phyloP scores from a whole-genome alignment of 2,797 vertebrate species.

The Pipistrellus pipistrellus region DNA sequence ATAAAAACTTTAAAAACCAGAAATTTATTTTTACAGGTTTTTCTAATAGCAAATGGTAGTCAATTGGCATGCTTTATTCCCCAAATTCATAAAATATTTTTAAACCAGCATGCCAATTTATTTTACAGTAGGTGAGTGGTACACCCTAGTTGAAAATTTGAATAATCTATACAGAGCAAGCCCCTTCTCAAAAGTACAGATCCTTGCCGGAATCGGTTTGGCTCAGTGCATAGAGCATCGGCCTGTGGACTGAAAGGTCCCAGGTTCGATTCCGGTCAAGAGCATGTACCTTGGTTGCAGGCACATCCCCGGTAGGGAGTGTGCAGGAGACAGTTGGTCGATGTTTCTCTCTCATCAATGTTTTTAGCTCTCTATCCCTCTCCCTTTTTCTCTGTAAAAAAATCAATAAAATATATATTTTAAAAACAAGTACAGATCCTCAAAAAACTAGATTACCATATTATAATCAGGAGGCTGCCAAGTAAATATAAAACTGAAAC shows the following conservation, averaged over 20 bases:
- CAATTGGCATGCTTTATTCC: background rate
- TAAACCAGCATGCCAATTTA: background rate
- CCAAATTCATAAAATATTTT: slow-evolving; percentile 27
- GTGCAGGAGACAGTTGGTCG: too few species aligned
- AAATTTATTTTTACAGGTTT: slow-evolving; percentile 26
- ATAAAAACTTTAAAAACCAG: slow-evolving; percentile 17
- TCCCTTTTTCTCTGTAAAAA: too few species aligned
- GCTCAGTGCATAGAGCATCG: too few species aligned
- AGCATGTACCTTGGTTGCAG: too few species aligned
- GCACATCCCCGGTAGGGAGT: too few species aligned
- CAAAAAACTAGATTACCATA: slow-evolving; percentile 28
- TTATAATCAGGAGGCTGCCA: background rate
- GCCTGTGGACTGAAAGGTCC: too few species aligned
- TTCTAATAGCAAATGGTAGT: background rate
- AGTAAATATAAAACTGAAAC: background rate
- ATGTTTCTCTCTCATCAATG: too few species aligned
- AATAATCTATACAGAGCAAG: background rate
- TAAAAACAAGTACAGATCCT: background rate
- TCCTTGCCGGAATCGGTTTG: background rate
- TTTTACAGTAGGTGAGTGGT: slow-evolving; percentile 4
- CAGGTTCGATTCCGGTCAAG: too few species aligned
- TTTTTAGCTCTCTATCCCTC: too few species aligned
- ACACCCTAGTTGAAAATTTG: background rate
- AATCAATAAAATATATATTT: too few species aligned
- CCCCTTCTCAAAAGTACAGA: background rate